phyloP scores from a whole-genome alignment of 2,888 invertebrate species.

The Halocaridina rubra region DNA sequence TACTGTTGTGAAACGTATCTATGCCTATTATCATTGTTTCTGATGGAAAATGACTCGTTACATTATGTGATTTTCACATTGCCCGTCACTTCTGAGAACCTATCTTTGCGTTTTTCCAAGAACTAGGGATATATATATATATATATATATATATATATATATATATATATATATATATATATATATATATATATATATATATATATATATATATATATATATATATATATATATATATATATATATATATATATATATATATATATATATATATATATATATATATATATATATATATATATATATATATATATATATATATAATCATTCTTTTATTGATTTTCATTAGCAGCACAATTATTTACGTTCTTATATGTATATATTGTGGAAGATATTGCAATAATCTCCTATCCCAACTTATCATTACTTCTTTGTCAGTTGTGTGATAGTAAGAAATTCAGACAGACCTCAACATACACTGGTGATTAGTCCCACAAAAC shows the following conservation, averaged over 20 bases:
- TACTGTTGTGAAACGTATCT: no score
- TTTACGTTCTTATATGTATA: background rate
- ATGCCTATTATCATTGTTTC: no score
- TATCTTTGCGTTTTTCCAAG: no score
- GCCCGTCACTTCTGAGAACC: no score
- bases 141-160: constrained; percentile 33
- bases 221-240: constrained; percentile 29
- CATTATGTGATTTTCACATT: no score
- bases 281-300: constrained; percentile 14
- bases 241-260: constrained; percentile 40
- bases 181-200: constrained; percentile 16
- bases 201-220: constrained; percentile 19
- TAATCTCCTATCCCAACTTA: no score
- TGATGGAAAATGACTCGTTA: no score
- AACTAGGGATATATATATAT: constrained; percentile 28
- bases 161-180: constrained; percentile 26
- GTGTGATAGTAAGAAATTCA: no score
- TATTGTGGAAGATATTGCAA: constrained; percentile 9
- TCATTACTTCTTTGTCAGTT: no score
- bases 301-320: constrained; percentile 25
- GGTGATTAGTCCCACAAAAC: no score
- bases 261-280: constrained; percentile 10
- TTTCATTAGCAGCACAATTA: background rate
- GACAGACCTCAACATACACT: no score
- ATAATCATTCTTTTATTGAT: background rate